Evolutionary conservation across 1,140 invertebrate genomes (phyloP), one percentile per base, ranked within the genome.

Genomic region (Diorhabda elongata): DNA sequence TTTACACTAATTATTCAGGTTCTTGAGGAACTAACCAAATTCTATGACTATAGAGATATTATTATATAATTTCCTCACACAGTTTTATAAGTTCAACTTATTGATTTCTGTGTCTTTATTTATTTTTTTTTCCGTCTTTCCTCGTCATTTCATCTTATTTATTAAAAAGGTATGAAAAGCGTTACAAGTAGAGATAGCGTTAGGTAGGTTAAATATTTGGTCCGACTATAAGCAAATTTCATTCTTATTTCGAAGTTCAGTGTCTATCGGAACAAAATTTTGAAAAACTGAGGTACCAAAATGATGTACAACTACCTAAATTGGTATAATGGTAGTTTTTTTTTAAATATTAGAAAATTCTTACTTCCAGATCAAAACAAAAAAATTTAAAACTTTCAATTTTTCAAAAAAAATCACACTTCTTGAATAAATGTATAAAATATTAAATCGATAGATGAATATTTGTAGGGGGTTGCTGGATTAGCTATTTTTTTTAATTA

Each of bases 191-290:
- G 43, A 45, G 5, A 7, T 63, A 68, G 47, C 11, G 26, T 41
- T 8, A 56, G 43, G 52, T 68, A 68, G 9, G 60, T 26, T 43
- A 68, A 1, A 42, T 44, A 45, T 41, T 68, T 68, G 67, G 67
- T 68, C 67, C 67, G 57, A 68, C 67, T 68, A 68, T 2, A 68
- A 62, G 52, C 67, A 45, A 67, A 61, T 60, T 67, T 26, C 26
- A 26, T 26, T 26, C 26, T 26, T 26, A 26, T 26, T 26, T 26
- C 26, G 26, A 26, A 26, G 26, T 26, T 26, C 26, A 26, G 26
- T 26, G 26, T 26, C 26, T 26, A 26, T 26, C 26, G 26, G 26
- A 26, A 26, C 26, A 26, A 26, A 26, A 26, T 26, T 26, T 26
- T 26, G 26, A 26, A 26, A 26, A 26, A 26, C 26, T 26, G 26